Percentiles rank a stretch among this genome's conserved stretches.
Conservation (phyloP, 2,888 invertebrate species). For the Aporophyla lueneburgensis region DNA sequence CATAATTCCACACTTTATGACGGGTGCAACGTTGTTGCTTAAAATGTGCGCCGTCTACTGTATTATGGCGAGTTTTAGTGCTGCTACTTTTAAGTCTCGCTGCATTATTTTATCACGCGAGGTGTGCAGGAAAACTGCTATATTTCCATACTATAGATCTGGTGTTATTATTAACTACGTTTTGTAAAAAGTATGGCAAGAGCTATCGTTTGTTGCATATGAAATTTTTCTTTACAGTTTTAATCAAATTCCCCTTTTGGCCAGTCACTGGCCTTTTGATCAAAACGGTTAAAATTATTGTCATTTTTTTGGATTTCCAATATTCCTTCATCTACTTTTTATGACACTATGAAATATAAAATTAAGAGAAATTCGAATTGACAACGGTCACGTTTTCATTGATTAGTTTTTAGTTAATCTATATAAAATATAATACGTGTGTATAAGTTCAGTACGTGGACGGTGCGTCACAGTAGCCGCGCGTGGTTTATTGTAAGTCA, state of each 20-base stretch:
- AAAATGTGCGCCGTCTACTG: constrained; percentile 45
- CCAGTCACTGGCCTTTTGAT: constrained; percentile 11
- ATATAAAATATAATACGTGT: constrained; percentile 37
- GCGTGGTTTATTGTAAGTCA: neutral
- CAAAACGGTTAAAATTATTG: constrained; percentile 20
- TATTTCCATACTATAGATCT: constrained; percentile 15
- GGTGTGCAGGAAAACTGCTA: neutral
- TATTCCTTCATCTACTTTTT: constrained; percentile 31
- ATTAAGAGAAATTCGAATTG: constrained; percentile 15
- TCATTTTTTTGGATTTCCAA: constrained; percentile 41
- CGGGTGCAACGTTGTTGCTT: constrained; percentile 60
- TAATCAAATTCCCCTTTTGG: constrained; percentile 14
- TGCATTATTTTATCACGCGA: constrained; percentile 47
- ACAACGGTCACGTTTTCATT: constrained; percentile 43
- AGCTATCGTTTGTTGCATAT: neutral
- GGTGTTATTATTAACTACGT: neutral
- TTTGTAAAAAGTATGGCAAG: neutral
- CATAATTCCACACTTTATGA: constrained; percentile 64
- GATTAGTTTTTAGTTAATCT: constrained; percentile 32
- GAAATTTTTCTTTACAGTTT: constrained; percentile 11
- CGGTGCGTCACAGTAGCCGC: neutral
- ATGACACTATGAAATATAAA: constrained; percentile 24
- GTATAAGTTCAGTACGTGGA: constrained; percentile 28
- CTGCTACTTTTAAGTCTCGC: constrained; percentile 49
- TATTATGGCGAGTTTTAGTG: constrained; percentile 45